Evolutionary conservation across 2,113 vertebrate genomes (phyloP).

Genomic region (Podocnemis expansa): DNA sequence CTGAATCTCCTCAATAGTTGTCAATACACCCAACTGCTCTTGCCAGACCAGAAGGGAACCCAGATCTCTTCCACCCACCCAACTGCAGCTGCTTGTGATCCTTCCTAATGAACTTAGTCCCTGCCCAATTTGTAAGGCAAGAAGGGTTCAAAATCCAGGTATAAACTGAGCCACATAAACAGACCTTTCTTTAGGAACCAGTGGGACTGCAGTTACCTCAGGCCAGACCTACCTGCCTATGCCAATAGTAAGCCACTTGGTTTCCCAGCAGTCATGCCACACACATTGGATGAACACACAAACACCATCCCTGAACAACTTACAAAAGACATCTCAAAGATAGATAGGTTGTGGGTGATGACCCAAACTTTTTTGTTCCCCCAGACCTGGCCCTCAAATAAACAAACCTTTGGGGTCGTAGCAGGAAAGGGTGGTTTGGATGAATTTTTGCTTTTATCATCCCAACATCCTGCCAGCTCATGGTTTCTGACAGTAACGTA

Average conservation of each 20-base stretch:
- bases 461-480: not conserved
- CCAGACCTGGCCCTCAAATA: no score
- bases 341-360: no score
- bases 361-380: no score
- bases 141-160: not conserved
- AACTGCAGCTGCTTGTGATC: not conserved
- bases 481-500: not conserved
- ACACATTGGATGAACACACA: no score
- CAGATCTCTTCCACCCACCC: slow-evolving; percentile 32
- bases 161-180: not conserved
- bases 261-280: no score
- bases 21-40: slow-evolving; percentile 29
- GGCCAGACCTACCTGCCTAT: no score
- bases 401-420: no score
- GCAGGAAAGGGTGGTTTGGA: no score
- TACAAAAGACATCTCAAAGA: no score
- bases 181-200: no score
- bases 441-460: not conserved
- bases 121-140: not conserved
- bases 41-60: slow-evolving; percentile 8
- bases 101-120: not conserved
- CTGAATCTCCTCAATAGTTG: slow-evolving; percentile 23
- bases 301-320: no score
- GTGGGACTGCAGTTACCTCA: not conserved
- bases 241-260: no score